Conservation (phyloP, 1,140 invertebrate species). For the Fopius arisanus region DNA sequence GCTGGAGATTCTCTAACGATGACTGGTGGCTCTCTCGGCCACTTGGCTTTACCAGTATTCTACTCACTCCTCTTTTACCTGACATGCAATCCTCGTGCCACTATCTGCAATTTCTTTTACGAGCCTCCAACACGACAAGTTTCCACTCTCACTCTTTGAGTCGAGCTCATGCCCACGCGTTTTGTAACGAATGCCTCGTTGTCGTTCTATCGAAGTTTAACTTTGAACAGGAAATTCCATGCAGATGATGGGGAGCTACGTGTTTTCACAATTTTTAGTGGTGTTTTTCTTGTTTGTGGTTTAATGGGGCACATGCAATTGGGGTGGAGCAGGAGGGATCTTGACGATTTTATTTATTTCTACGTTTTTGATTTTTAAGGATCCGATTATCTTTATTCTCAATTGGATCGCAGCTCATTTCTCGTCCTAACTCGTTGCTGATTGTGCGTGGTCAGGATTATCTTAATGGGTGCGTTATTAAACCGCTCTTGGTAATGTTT, state of each 20-base stretch:
- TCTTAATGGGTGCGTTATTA: too few relatives aligned
- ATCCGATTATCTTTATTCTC: too few relatives aligned
- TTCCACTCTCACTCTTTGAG: not conserved
- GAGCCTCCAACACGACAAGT: constrained; percentile 1
- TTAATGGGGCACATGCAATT: not conserved
- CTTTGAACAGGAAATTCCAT: not conserved
- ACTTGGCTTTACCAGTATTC: constrained; percentile 1
- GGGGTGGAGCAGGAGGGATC: not conserved
- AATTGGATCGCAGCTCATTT: not conserved
- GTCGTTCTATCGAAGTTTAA: not conserved
- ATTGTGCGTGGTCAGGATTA: too few relatives aligned
- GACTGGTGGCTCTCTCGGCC: constrained; percentile 8
- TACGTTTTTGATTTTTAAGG: too few relatives aligned
- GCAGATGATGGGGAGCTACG: not conserved
- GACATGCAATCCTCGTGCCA: constrained; percentile 7
- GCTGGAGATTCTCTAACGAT: constrained; percentile 7
- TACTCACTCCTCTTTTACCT: constrained; percentile 12
- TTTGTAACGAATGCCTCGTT: not conserved
- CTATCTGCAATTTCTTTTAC: constrained; percentile 12
- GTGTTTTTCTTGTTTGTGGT: not conserved
- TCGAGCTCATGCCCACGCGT: not conserved
- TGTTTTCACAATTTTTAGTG: not conserved
- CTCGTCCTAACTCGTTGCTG: not conserved
- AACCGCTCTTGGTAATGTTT: too few relatives aligned
- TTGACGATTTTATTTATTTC: too few relatives aligned